These are phyloP conservation scores for Neogale vison DNA, from an alignment of 2,113 vertebrate species.

Conservation along the genomic window DNA sequence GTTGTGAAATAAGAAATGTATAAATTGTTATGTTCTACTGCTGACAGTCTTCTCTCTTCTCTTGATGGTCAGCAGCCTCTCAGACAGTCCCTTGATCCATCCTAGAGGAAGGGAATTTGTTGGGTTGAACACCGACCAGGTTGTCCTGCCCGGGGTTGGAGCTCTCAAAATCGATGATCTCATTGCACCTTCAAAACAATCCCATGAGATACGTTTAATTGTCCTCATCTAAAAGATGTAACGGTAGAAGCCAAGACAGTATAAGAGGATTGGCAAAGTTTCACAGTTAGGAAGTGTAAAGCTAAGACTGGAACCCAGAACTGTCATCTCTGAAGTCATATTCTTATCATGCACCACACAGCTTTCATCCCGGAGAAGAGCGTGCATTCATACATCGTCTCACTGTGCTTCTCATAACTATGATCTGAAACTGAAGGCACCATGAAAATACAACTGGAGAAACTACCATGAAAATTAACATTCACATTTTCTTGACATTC, in stretches of 20 bases:
- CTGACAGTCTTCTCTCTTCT: constrained; percentile 64
- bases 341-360: neutral
- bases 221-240: neutral
- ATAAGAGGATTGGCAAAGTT: neutral
- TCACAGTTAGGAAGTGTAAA: neutral
- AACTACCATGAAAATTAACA: neutral
- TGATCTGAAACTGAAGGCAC: neutral
- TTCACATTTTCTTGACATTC: neutral
- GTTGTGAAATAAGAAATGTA: constrained; percentile 80
- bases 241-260: neutral
- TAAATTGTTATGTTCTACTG: constrained; percentile 81
- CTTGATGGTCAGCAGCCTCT: constrained; percentile 68
- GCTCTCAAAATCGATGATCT: neutral
- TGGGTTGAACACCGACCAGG: constrained; percentile 3
- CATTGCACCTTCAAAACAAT: neutral
- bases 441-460: neutral
- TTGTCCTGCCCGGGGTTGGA: neutral
- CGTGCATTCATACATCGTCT: neutral
- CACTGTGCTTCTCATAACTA: constrained; percentile 2
- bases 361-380: neutral
- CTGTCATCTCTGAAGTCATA: constrained; percentile 1
- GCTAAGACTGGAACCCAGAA: constrained; percentile 6
- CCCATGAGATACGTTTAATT: neutral
- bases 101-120: neutral
- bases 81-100: neutral